Evolutionary conservation across 2,888 invertebrate species (phyloP).

Genomic region (Plagodis pulveraria): DNA sequence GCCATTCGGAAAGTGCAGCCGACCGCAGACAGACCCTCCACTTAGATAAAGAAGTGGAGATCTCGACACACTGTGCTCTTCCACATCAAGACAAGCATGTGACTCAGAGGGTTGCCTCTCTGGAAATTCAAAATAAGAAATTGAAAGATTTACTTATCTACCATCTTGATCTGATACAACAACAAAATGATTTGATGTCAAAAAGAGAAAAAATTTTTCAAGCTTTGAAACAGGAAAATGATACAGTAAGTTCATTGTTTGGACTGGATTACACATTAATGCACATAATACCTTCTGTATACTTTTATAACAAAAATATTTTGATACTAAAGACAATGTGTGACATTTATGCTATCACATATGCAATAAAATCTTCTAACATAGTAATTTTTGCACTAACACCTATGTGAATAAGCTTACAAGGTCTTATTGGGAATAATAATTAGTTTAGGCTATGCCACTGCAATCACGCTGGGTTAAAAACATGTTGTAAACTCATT

Average conservation of each 20-base stretch:
- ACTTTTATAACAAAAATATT: too few species aligned
- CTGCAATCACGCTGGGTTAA: too few species aligned
- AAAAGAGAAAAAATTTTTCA: constrained; percentile 92
- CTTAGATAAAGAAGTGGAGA: constrained; percentile 71
- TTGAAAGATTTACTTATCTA: constrained; percentile 92
- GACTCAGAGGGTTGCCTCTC: constrained; percentile 66
- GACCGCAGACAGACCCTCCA: constrained; percentile 61
- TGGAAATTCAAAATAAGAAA: constrained; percentile 86
- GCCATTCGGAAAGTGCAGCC: constrained; percentile 74
- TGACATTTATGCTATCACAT: too few species aligned
- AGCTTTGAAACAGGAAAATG: constrained; percentile 90
- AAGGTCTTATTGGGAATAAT: too few species aligned
- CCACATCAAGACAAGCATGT: constrained; percentile 58
- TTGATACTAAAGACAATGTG: too few species aligned
- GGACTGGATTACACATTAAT: too few species aligned
- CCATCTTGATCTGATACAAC: constrained; percentile 95
- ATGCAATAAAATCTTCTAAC: too few species aligned
- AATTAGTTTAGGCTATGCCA: too few species aligned
- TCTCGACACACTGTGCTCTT: constrained; percentile 62
- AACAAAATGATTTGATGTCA: constrained; percentile 93
- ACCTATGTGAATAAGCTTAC: too few species aligned
- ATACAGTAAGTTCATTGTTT: constrained; percentile 85
- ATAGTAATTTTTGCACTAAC: too few species aligned
- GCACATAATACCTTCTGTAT: too few species aligned
- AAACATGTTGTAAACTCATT: too few species aligned